These are phyloP conservation scores for Rhodophaea formosa DNA, from an alignment of 2,888 invertebrate species.

Conservation along the genomic window DNA sequence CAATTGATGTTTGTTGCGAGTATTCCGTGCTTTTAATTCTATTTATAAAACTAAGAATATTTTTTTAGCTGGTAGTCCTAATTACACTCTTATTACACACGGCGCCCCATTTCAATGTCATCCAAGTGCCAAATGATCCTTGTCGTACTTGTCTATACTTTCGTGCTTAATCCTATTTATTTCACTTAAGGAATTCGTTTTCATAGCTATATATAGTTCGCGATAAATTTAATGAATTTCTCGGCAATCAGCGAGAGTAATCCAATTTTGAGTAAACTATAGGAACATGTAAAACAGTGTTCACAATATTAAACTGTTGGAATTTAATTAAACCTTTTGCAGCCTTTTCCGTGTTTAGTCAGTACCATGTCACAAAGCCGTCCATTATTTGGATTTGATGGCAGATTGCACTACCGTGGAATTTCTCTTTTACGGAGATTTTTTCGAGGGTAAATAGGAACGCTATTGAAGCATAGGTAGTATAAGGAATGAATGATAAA, in stretches of 20 bases:
- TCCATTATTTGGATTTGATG: background rate
- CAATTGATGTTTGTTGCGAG: too few species aligned
- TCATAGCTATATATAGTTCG: background rate
- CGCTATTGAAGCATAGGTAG: background rate
- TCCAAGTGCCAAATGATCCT: too few species aligned
- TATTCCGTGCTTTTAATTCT: too few species aligned
- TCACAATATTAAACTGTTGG: background rate
- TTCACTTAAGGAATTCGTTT: background rate
- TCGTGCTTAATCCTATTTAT: background rate
- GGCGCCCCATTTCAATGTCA: too few species aligned
- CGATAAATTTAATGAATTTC: background rate
- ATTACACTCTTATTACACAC: too few species aligned
- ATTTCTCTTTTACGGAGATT: background rate
- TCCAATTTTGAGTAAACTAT: background rate
- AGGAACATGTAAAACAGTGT: background rate
- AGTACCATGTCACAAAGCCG: background rate
- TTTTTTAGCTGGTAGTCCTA: too few species aligned
- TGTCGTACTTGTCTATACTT: too few species aligned
- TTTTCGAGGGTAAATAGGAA: background rate
- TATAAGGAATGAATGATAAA: too few species aligned
- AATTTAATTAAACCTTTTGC: conserved; percentile 8
- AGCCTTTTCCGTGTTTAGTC: background rate
- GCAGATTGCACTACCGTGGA: background rate
- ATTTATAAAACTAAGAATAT: too few species aligned
- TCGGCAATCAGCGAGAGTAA: background rate